Evolutionary conservation across 1,140 invertebrate species (phyloP).

Genomic region (Archegozetes longisetosus): DNA sequence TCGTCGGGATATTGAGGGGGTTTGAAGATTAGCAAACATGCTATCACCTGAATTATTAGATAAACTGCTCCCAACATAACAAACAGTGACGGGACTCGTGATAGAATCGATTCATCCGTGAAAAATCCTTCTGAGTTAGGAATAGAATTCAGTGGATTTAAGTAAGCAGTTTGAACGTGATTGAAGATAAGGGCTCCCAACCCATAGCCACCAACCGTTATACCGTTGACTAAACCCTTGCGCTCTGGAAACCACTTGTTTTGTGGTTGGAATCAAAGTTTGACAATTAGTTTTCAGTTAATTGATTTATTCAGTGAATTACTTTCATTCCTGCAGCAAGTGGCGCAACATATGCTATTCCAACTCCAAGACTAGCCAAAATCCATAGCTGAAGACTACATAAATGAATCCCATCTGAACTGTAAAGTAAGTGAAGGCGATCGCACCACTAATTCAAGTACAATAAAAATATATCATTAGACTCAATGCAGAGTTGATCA

Average conservation of each 20-base stretch:
- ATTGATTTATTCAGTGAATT: not conserved
- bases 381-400: slow-evolving; percentile 29
- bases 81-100: slow-evolving; percentile 17
- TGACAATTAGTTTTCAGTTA: not conserved
- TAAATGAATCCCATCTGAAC: slow-evolving; percentile 26
- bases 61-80: slow-evolving; percentile 16
- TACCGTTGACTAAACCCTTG: slow-evolving; percentile 28
- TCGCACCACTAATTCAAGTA: slow-evolving; percentile 1
- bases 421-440: slow-evolving; percentile 28
- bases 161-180: slow-evolving; percentile 28
- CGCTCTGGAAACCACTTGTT: slow-evolving; percentile 30
- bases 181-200: slow-evolving; percentile 30
- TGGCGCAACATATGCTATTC: slow-evolving; percentile 30
- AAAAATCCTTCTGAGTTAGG: slow-evolving; percentile 21
- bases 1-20: slow-evolving; percentile 19
- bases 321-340: slow-evolving; percentile 31
- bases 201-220: slow-evolving; percentile 30
- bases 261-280: not conserved
- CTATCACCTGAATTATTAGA: slow-evolving; percentile 16
- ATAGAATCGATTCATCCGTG: slow-evolving; percentile 11
- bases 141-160: slow-evolving; percentile 29
- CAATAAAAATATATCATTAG: not conserved
- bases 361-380: slow-evolving; percentile 30
- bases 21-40: slow-evolving; percentile 21
- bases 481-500: not conserved